Base-by-base conservation (phyloP, 2,113 vertebrate species). In the Nesoenas mayeri region DNA sequence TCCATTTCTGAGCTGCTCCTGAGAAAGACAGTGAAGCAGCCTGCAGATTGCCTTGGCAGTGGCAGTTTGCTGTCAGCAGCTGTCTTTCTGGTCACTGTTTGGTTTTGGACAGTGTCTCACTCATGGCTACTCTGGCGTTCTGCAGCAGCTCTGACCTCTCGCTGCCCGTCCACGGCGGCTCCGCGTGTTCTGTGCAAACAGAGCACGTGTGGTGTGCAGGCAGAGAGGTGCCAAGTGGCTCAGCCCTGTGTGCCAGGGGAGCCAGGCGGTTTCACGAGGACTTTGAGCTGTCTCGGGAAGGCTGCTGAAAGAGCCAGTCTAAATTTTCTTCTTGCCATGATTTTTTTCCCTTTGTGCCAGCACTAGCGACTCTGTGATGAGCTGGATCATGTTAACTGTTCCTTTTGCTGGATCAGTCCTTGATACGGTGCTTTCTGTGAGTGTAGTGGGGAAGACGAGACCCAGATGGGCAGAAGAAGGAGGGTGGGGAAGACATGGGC, bases 121-220 rank as follows among this genome's bases (percentile, higher is more conserved):
- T 66, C 6, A 1, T 0, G 0, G 58, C 4, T 61, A 1, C 51
- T 50, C 57, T 20, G 62, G 5, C 3, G 7, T 40, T 42, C 31
- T 70, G 56, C 62, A 62, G 25, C 44, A 7, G 10, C 19, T 13
- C 34, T 42, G 38, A 65, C 29, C 58, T 77, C 53, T 29, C 6
- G 5, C 64, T 38, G 42, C 31, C 40, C 75, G 36, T 11, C 42
- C 28, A 5, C 0, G 1, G 28, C 3, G 18, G 10, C 58, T 62
- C 29, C 11, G 3, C 1, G 0, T 34, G n/a, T 24, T 36, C 47
- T 64, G 24, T 42, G 70, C 67, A 72, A 26, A 32, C 44, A 44
- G 32, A 42, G 40, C 48, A 10, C 6, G 7, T 4, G 36, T 79
- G 50, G n/a, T 38, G 28, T 48, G 61, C 2, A 14, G 61, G 71